Conservation (phyloP, 1,140 invertebrate genomes). For the Anoplolepis gracilipes region DNA sequence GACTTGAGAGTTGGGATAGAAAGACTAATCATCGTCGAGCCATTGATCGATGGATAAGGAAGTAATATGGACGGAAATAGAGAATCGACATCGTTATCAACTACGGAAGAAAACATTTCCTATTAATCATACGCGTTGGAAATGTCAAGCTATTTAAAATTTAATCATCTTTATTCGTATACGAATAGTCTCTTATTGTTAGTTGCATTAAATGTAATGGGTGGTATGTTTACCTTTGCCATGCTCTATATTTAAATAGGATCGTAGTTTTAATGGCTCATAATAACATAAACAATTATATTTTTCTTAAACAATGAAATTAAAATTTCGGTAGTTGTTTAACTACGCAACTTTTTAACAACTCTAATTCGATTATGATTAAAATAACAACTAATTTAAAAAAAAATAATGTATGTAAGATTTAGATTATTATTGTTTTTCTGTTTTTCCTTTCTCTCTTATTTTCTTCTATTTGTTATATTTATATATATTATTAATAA, state of each 20-base stretch:
- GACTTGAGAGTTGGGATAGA: constrained; percentile 71
- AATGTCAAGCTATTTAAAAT: background rate
- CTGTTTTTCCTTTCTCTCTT: no score
- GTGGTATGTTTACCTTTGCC: background rate
- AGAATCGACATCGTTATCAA: constrained; percentile 59
- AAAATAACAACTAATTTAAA: background rate
- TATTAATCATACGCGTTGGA: constrained; percentile 7
- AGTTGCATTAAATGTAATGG: background rate
- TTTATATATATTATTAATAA: background rate
- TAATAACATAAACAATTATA: background rate
- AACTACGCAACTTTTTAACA: background rate
- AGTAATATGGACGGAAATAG: constrained; percentile 61
- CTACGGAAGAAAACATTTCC: constrained; percentile 41
- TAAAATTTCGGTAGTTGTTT: background rate
- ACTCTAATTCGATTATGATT: background rate
- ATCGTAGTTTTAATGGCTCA: background rate
- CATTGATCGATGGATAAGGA: constrained; percentile 76
- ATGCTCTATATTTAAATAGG: constrained; percentile 1
- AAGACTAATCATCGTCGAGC: constrained; percentile 80
- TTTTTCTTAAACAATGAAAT: background rate
- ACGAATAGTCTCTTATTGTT: background rate
- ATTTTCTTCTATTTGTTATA: background rate
- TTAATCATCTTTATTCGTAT: constrained; percentile 39
- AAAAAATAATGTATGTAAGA: background rate
- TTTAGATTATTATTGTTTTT: background rate